Evolutionary conservation across 2,888 invertebrate genomes (phyloP), one percentile per base, ranked within the genome.

Genomic region (Nephrocerus scutellatus): DNA sequence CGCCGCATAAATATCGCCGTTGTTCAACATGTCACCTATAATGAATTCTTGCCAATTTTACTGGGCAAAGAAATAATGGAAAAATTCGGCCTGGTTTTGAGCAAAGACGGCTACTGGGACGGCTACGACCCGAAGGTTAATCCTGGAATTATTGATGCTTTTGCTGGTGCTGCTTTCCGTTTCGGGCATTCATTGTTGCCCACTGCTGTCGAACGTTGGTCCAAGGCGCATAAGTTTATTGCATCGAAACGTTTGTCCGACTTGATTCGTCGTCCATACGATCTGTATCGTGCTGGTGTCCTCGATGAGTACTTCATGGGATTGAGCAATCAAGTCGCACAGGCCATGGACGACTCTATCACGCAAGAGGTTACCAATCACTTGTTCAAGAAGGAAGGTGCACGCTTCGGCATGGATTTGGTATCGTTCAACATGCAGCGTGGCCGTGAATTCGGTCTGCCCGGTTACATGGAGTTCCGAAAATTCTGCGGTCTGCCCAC

Each of bases 271-370:
- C 78, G 89, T 56, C 92, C 92, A 0, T 90, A 83, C 62, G 90
- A 91, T 66, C 71, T 92, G 48, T 92, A 91, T 69, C 76, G 90
- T 57, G 88, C 91, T 13, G 90, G 91, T 38, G 85, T 90, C 4
- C 70, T 91, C 20, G 91, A 92, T 61, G 89, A 91, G 68, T 92
- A 91, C 62, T 79, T 91, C 22, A 88, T 90, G 85, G 91, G 91
- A 23, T 70, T 91, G 47, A 84, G 89, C 82, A 91, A 91, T 66
- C 91, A 92, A 72, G 89, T 90, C 15, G 89, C 91, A 2, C 90
- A 91, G 67, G 89, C 90, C 59, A 90, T 91, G 87, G 92, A 92
- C 63, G 90, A 91, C 63, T 90, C 89, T 1, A 88, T 92, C 49
- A 91, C 91, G 0, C 80, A 80, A 55, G 79, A 90, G 75, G 89